Evolutionary conservation across 2,113 vertebrate species (phyloP).

Genomic region (Dipodomys stephensi): DNA sequence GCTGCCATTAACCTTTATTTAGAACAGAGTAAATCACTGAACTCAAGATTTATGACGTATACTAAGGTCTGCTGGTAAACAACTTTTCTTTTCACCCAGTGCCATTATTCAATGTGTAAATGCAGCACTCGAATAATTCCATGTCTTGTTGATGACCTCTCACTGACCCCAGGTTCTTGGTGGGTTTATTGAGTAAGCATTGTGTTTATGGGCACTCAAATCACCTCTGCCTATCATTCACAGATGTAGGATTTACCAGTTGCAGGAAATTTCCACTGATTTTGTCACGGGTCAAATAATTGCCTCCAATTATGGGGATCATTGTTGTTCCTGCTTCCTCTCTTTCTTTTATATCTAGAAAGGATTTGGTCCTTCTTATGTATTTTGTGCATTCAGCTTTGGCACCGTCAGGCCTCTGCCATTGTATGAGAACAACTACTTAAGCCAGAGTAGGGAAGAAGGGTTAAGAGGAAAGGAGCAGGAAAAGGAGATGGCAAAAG

Average conservation of each 20-base stretch:
- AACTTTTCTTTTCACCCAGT: slow-evolving; percentile 50
- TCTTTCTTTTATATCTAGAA: neutral
- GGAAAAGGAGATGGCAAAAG: neutral
- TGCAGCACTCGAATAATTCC: neutral
- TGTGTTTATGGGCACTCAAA: neutral
- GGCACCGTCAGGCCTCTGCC: neutral
- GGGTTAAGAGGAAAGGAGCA: neutral
- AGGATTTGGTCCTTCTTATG: neutral
- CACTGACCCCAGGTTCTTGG: neutral
- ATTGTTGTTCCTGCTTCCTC: neutral
- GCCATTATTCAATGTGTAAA: slow-evolving; percentile 54
- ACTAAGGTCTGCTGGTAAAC: slow-evolving; percentile 42
- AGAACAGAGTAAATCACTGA: slow-evolving; percentile 64
- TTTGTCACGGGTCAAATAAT: neutral
- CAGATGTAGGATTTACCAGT: neutral
- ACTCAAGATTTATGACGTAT: slow-evolving; percentile 48
- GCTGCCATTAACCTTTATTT: slow-evolving; percentile 61
- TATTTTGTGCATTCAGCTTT: neutral
- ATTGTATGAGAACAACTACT: neutral
- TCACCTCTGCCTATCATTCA: neutral
- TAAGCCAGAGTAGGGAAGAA: neutral
- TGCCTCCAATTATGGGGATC: neutral
- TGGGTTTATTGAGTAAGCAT: neutral
- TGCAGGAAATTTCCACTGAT: neutral
- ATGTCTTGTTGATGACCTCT: neutral